A percentile compares a stretch with the other conserved stretches of the same genome.
These are phyloP conservation scores for Anguilla megastoma DNA, from an alignment of 2,797 vertebrate genomes.

Conservation along the genomic window DNA sequence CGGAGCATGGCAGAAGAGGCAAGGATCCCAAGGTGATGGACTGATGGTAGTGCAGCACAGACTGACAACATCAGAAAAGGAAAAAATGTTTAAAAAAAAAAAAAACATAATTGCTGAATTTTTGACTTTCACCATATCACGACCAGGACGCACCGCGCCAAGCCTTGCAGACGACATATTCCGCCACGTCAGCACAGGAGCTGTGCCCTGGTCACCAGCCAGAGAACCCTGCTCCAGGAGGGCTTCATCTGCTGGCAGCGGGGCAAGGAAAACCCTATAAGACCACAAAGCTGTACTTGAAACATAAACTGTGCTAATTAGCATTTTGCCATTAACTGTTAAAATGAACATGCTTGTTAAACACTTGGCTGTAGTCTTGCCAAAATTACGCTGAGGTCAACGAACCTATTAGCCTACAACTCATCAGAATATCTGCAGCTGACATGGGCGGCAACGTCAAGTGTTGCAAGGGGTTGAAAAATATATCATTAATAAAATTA, in stretches of 20 bases:
- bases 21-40: constrained; percentile 69
- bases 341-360: constrained; percentile 72
- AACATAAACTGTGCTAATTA: constrained; percentile 70
- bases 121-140: constrained; percentile 58
- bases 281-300: constrained; percentile 82
- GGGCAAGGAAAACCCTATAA: constrained; percentile 60
- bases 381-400: constrained; percentile 71
- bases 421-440: constrained; percentile 76
- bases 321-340: constrained; percentile 77
- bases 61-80: constrained; percentile 68
- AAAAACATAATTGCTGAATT: constrained; percentile 42
- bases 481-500: constrained; percentile 56
- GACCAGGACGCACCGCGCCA: constrained; percentile 63
- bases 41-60: constrained; percentile 81
- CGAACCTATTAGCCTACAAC: constrained; percentile 74
- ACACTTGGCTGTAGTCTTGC: constrained; percentile 68
- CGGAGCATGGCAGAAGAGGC: constrained; percentile 26
- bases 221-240: constrained; percentile 84
- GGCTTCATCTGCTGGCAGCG: constrained; percentile 73
- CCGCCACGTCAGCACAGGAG: constrained; percentile 78
- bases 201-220: constrained; percentile 84
- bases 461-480: constrained; percentile 74
- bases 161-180: constrained; percentile 61
- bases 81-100: constrained; percentile 22
- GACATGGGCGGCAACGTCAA: constrained; percentile 69